Conservation (phyloP, 2,888 invertebrate species). For the Lepidocyrtoides sp. region DNA sequence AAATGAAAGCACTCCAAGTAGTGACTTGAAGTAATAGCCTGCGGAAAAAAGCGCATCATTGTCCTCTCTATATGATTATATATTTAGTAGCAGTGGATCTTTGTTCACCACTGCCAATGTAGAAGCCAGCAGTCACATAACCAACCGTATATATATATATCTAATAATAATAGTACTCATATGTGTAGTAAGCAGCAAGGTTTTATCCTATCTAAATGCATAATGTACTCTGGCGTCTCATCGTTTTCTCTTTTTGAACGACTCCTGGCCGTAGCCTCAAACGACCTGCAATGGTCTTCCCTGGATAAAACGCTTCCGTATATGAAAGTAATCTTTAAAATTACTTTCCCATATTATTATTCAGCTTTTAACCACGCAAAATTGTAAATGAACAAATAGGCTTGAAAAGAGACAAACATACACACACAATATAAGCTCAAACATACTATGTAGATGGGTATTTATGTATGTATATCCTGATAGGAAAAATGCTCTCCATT, state of each 20-base stretch:
- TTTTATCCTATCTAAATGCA: slow-evolving; percentile 39
- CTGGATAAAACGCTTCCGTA: slow-evolving; percentile 39
- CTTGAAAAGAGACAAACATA: neutral
- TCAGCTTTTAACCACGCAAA: slow-evolving; percentile 44
- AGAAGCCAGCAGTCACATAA: neutral
- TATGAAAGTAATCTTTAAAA: slow-evolving; percentile 67
- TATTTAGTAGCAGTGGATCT: neutral
- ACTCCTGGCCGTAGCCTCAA: slow-evolving; percentile 64
- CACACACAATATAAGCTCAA: neutral
- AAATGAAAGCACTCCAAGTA: slow-evolving; percentile 37
- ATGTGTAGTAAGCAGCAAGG: neutral
- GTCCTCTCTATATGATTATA: slow-evolving; percentile 4
- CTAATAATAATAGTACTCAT: neutral
- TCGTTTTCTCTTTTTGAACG: slow-evolving; percentile 61
- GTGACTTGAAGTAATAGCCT: slow-evolving; percentile 69
- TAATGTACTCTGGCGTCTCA: slow-evolving; percentile 59
- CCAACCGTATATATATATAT: neutral
- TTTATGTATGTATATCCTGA: neutral
- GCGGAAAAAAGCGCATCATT: slow-evolving; percentile 72
- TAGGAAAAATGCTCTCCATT: neutral
- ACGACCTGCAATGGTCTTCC: slow-evolving; percentile 50
- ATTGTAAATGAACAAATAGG: slow-evolving; percentile 41
- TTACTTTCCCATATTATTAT: slow-evolving; percentile 59
- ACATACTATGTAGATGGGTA: too few species aligned
- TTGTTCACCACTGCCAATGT: neutral